These are phyloP conservation scores for Rhamnusium bicolor DNA, from an alignment of 2,888 invertebrate species.

Conservation along the genomic window DNA sequence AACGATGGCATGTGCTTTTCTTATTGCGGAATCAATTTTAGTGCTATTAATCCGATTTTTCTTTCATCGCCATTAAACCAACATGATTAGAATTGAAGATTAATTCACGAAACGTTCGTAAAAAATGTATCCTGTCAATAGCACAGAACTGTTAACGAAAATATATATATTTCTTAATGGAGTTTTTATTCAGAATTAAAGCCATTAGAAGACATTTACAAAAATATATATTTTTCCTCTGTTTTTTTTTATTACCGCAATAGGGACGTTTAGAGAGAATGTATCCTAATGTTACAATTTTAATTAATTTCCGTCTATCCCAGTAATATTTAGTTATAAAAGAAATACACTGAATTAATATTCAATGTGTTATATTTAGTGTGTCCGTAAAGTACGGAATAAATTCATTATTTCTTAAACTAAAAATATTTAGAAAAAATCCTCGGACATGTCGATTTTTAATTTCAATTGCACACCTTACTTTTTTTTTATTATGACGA, in stretches of 20 bases:
- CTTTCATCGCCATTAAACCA: constrained; percentile 48
- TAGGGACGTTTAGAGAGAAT: too few relatives aligned
- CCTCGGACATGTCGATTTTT: too few relatives aligned
- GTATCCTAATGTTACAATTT: background rate
- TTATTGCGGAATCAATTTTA: constrained; percentile 58
- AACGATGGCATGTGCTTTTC: constrained; percentile 59
- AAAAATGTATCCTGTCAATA: constrained; percentile 3
- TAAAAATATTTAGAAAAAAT: too few relatives aligned
- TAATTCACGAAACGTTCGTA: constrained; percentile 17
- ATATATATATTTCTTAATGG: constrained; percentile 10
- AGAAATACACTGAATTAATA: too few relatives aligned
- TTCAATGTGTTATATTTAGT: too few relatives aligned
- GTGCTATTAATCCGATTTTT: constrained; percentile 52
- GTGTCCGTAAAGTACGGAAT: too few relatives aligned
- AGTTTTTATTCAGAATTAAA: background rate
- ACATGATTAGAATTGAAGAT: constrained; percentile 36
- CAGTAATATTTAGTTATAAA: too few relatives aligned
- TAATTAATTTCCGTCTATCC: background rate
- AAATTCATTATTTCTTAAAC: too few relatives aligned
- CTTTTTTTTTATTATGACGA: too few relatives aligned
- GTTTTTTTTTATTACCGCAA: background rate
- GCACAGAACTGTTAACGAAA: constrained; percentile 14
- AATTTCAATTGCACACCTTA: too few relatives aligned
- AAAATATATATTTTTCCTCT: background rate
- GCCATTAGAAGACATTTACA: background rate